Evolutionary conservation across 2,888 invertebrate species (phyloP).

Genomic region (Pedicia rivosa): DNA sequence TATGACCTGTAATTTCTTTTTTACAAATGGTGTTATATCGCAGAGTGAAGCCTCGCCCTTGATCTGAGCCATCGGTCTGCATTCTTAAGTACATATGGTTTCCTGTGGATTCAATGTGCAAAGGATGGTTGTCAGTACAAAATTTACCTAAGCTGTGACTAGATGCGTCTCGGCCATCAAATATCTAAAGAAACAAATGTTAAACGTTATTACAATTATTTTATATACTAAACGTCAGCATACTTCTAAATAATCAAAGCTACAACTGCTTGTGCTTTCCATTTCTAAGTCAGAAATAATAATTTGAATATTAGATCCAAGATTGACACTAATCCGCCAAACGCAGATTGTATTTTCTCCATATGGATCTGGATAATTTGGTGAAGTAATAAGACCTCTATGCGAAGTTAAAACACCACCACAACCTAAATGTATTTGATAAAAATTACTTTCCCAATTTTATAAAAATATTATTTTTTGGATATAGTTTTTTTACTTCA

Average conservation of each 20-base stretch:
- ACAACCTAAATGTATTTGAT: too few relatives aligned
- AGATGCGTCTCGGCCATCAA: slow-evolving; percentile 43
- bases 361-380: slow-evolving; percentile 70
- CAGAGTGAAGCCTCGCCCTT: slow-evolving; percentile 61
- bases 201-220: slow-evolving; percentile 4
- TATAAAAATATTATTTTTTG: too few relatives aligned
- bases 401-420: slow-evolving; percentile 58
- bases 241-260: slow-evolving; percentile 53
- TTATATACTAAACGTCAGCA: slow-evolving; percentile 6
- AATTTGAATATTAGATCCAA: slow-evolving; percentile 53
- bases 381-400: slow-evolving; percentile 62
- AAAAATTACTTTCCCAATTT: too few relatives aligned
- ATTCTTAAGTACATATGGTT: slow-evolving; percentile 58
- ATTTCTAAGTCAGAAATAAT: slow-evolving; percentile 55
- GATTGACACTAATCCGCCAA: slow-evolving; percentile 59
- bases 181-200: slow-evolving; percentile 35
- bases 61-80: slow-evolving; percentile 44
- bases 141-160: slow-evolving; percentile 41
- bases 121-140: slow-evolving; percentile 35
- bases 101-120: slow-evolving; percentile 37
- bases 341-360: slow-evolving; percentile 54
- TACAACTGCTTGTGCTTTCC: slow-evolving; percentile 41
- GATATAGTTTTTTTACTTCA: too few relatives aligned
- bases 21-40: slow-evolving; percentile 43
- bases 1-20: slow-evolving; percentile 17